Evolutionary conservation across 2,797 vertebrate genomes (phyloP).

Genomic region (Neosilurus hyrtlii): DNA sequence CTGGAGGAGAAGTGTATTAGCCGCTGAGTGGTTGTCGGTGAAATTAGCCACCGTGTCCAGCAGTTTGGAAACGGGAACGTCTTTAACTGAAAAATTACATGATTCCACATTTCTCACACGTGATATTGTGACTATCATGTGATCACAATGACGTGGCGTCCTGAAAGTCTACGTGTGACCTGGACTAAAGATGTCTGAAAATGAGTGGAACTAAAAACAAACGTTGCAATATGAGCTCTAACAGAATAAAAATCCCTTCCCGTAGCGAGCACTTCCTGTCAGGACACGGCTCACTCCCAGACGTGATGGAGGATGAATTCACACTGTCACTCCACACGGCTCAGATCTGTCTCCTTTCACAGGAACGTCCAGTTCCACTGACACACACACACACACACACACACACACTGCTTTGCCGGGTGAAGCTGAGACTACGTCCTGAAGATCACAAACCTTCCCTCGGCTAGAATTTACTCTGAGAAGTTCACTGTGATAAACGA

Average conservation of each 20-base stretch:
- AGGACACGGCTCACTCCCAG: background rate
- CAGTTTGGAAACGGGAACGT: background rate
- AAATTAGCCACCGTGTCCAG: background rate
- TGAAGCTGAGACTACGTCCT: background rate
- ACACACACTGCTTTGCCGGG: background rate
- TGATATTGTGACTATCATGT: background rate
- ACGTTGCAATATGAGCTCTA: background rate
- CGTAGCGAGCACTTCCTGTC: background rate
- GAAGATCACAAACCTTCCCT: background rate
- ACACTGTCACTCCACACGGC: background rate
- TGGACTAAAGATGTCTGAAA: background rate
- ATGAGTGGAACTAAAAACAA: background rate
- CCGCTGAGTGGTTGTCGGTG: background rate
- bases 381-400: background rate
- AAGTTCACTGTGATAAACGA: background rate
- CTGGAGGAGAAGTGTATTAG: background rate
- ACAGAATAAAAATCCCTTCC: background rate
- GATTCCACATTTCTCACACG: too few species aligned
- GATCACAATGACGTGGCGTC: background rate
- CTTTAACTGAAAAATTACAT: background rate
- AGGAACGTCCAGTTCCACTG: slow-evolving; percentile 4
- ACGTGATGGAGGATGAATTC: background rate
- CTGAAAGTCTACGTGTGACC: background rate
- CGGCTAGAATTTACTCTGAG: background rate
- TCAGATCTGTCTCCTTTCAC: background rate